Conservation (phyloP, 2,888 invertebrate species). For the Litoditis marina region DNA sequence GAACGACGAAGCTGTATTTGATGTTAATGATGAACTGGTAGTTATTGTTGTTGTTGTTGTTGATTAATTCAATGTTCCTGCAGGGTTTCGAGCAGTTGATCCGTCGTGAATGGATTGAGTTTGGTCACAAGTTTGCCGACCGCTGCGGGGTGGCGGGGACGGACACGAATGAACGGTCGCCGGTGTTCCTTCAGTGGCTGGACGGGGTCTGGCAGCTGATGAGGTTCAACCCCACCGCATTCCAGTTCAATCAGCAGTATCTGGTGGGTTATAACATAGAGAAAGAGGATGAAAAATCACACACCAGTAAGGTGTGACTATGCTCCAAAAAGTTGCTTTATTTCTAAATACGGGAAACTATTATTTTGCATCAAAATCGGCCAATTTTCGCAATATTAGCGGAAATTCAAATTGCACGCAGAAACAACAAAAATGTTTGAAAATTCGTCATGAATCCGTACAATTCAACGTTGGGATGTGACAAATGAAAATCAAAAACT, state of each 20-base stretch:
- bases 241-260: constrained; percentile 90
- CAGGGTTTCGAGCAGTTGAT: constrained; percentile 86
- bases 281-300: too few species aligned
- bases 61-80: too few species aligned
- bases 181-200: constrained; percentile 95
- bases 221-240: constrained; percentile 73
- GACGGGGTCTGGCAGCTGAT: constrained; percentile 88
- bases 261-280: constrained; percentile 71
- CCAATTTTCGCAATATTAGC: too few species aligned
- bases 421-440: too few species aligned
- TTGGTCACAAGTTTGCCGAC: constrained; percentile 96
- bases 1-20: too few species aligned
- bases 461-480: too few species aligned
- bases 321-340: constrained; percentile 7
- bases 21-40: too few species aligned
- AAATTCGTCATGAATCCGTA: too few species aligned
- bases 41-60: too few species aligned
- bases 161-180: constrained; percentile 90
- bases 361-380: too few species aligned
- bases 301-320: too few species aligned
- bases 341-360: background rate
- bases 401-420: background rate
- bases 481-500: too few species aligned
- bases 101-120: constrained; percentile 94
- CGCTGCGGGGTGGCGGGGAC: constrained; percentile 67